Evolutionary conservation across 2,888 invertebrate species (phyloP), one percentile per base, ranked within the genome.

Genomic region (Pecten maximus): DNA sequence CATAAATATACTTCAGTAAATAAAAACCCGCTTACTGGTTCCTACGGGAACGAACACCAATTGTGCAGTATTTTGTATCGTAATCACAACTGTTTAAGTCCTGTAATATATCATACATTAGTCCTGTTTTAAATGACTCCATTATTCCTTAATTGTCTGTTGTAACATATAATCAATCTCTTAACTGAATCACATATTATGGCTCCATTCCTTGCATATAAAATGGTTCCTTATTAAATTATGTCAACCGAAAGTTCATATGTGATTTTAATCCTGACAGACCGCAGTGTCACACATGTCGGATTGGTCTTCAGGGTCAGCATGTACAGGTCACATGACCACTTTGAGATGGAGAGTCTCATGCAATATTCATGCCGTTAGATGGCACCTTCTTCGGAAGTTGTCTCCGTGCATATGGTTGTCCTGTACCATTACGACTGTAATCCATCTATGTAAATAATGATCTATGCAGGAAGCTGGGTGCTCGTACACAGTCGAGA

Each of bases 361-460:
- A 74, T 74, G 74, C 16, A 35, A 28, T 74, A 74, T 74, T 74
- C 74, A 74, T 74, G 23, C 35, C 0, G 74, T 35, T 74, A 35
- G 74, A 74, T 74, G 35, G 8, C 74, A 35, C 74, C 74, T 35
- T 74, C 74, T 74, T 74, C 35, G 74, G 74, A 28, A 74, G 74
- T 28, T 74, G 74, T 74, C 74, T 74, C 74, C 35, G 23, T 35
- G 35, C 74, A 74, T 74, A 74, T 74, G 74, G 74, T 1, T 74
- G 74, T 74, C 74, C 2, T 8, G 74, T 74, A 12, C 74, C 35
- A 74, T 74, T 74, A 74, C 35, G 35, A 74, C 8, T 28, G 35
- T 28, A 74, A 74, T 74, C 74, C 74, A 28, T 74, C 74, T 74
- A 74, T 35, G 74, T 74, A 74, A 74, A 35, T 74, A 35, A 74